Percentiles rank a stretch among this genome's conserved stretches.
These are phyloP conservation scores for western clawed frog (Xenopus tropicalis) DNA, from an alignment of 2,113 vertebrate species.

Conservation along the genomic window UCB_Xtro_10.0 CM004448.2:144445501-144446000, in stretches of 20 bases:
- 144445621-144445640: too few relatives aligned
- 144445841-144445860: slow-evolving; percentile 39
- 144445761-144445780: slow-evolving; percentile 16
- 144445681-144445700: too few relatives aligned
- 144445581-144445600: too few relatives aligned
- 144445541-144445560: too few relatives aligned
- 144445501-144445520: too few relatives aligned
- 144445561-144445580: too few relatives aligned
- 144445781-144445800: slow-evolving; percentile 24
- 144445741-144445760: slow-evolving; percentile 2
- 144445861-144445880: slow-evolving; percentile 10
- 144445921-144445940: slow-evolving; percentile 41
- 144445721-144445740: too few relatives aligned
- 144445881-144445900: slow-evolving; percentile 34
- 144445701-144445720: too few relatives aligned
- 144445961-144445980: slow-evolving; percentile 36
- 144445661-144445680: too few relatives aligned
- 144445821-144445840: slow-evolving; percentile 36
- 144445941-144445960: slow-evolving; percentile 41
- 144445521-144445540: too few relatives aligned
- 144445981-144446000: slow-evolving; percentile 46
- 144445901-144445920: slow-evolving; percentile 42
- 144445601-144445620: too few relatives aligned
- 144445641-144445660: too few relatives aligned
- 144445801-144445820: neutral